phyloP scores from a whole-genome alignment of 1,140 invertebrate genomes.

The Fopius arisanus region DNA sequence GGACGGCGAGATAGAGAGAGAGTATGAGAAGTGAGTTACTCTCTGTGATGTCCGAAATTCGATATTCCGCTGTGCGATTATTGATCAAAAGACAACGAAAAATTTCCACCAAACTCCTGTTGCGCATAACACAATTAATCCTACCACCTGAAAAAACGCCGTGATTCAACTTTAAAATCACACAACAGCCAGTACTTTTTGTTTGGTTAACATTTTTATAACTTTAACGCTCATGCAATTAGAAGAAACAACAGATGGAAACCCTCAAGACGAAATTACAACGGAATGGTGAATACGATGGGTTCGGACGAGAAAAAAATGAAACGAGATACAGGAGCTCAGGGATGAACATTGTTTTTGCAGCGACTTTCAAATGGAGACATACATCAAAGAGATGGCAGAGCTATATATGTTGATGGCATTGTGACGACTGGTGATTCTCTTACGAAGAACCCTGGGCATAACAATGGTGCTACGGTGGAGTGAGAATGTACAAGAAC shows the following conservation, averaged over 20 bases:
- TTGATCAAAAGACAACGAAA: not conserved
- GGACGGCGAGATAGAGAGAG: not conserved
- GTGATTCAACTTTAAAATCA: no score
- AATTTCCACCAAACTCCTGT: not conserved
- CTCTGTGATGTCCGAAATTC: constrained; percentile 17
- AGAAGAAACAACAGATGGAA: not conserved
- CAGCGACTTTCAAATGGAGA: not conserved
- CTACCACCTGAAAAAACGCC: not conserved
- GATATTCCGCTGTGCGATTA: not conserved
- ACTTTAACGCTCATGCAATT: not conserved
- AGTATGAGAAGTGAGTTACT: not conserved
- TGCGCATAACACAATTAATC: not conserved
- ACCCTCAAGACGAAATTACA: not conserved
- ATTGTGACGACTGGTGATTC: constrained; percentile 20
- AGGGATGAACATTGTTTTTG: not conserved
- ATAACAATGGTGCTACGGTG: constrained; percentile 17
- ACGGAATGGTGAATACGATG: no score
- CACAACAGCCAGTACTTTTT: no score
- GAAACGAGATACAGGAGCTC: not conserved
- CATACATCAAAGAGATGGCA: constrained; percentile 4
- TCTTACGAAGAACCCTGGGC: not conserved
- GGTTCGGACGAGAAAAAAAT: not conserved
- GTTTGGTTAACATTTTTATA: no score
- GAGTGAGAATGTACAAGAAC: not conserved
- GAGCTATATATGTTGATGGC: constrained; percentile 32